Base-by-base conservation (phyloP, 1,140 invertebrate species). In the Aphis gossypii region DNA sequence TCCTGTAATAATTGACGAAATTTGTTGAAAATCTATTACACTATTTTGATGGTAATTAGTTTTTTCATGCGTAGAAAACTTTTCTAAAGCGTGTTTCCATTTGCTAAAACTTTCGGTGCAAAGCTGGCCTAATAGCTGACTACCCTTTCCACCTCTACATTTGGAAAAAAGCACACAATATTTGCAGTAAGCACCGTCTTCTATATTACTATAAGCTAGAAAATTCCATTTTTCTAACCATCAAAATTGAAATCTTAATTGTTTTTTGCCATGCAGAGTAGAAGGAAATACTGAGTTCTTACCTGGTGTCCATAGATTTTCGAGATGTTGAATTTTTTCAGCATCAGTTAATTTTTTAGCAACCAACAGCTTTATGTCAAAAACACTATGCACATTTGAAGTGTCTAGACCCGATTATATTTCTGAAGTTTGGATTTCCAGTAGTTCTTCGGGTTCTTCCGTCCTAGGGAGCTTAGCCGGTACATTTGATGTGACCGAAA, bases 161-260 rank as follows among this genome's bases (percentile, higher is more conserved):
- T 90, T 21, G 38, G 54, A 90, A 92, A 92, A 83, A 92, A 92
- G 20, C 30, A 68, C 91, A 92, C 35, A 92, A 84, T 76, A 92
- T 92, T 92, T 92, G 25, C 54, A 92, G 23, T 76, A 92, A 46
- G 25, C 60, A 35, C 91, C 41, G n/a, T 92, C 91, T 76, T 92
- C 48, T 25, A 84, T 30, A 21, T 92, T 92, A 83, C 30, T 83
- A 84, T 92, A 83, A 14, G 76, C 91, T 35, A 92, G 48, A 30
- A 46, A 92, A 25, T 92, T 92, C 44, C 68, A 92, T 38, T 84
- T 82, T 83, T 82, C 91, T 41, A 92, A 35, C 68, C 68, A 84
- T 35, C 18, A 21, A 92, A 51, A 92, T 35, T 82, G 91, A 92
- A 92, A 92, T 83, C 48, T 92, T 51, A 92, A 92, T 82, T n/a